These are phyloP conservation scores for Listrodromus nycthemerus DNA, from an alignment of 2,888 invertebrate species.

Conservation along the genomic window DNA sequence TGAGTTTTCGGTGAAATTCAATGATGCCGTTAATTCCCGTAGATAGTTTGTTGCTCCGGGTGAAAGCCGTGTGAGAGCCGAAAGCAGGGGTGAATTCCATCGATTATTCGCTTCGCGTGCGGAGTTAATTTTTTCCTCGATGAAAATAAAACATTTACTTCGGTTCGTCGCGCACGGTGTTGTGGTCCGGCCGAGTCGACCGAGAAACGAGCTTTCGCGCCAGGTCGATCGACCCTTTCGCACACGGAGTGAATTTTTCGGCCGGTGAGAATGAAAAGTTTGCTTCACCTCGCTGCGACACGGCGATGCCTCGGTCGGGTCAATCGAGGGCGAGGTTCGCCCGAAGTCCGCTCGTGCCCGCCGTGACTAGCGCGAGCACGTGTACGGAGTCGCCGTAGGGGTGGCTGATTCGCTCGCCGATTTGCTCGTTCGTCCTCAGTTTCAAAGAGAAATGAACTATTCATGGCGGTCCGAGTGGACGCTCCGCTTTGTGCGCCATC, in stretches of 20 bases:
- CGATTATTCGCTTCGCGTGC: neutral
- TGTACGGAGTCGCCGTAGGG: constrained; percentile 10
- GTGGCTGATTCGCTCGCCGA: constrained; percentile 59
- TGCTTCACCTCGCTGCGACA: neutral
- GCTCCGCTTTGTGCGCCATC: neutral
- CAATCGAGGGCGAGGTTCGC: neutral
- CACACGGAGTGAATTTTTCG: neutral
- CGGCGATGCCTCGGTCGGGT: neutral
- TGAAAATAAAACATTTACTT: neutral
- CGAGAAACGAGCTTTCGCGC: too few species aligned
- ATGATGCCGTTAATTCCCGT: constrained; percentile 8
- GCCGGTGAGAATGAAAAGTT: neutral
- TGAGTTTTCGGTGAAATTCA: constrained; percentile 13
- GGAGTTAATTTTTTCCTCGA: neutral
- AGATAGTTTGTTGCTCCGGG: constrained; percentile 9
- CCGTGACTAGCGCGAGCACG: neutral
- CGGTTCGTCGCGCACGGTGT: too few species aligned
- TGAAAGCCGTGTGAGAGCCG: neutral
- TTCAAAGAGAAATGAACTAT: constrained; percentile 75
- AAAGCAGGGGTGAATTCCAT: neutral
- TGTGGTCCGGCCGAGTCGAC: too few species aligned
- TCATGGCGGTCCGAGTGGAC: constrained; percentile 67
- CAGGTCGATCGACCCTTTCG: neutral
- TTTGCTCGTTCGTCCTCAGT: constrained; percentile 69
- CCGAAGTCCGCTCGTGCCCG: neutral